phyloP scores from a whole-genome alignment of 2,888 invertebrate species.

The Xestia sexstrigata region DNA sequence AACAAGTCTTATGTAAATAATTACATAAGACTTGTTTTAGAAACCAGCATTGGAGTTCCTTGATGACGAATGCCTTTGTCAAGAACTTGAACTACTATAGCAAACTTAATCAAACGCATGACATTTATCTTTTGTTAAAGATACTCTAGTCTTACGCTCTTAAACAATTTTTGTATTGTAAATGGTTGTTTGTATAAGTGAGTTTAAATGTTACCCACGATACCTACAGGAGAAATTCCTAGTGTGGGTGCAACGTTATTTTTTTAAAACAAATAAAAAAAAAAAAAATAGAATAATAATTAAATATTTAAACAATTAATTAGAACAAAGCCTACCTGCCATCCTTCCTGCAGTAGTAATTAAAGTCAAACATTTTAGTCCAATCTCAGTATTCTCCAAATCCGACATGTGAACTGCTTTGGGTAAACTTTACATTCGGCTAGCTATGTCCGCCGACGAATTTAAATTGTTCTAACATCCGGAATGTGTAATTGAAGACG shows the following conservation, averaged over 20 bases:
- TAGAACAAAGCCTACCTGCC: not conserved
- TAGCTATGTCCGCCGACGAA: slow-evolving; percentile 65
- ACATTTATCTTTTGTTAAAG: slow-evolving; percentile 9
- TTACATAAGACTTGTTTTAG: too few species aligned
- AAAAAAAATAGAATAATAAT: too few species aligned
- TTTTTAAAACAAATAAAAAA: too few species aligned
- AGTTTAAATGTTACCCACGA: too few species aligned
- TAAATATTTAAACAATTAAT: too few species aligned
- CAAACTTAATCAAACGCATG: not conserved
- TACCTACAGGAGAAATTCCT: too few species aligned
- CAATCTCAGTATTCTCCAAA: slow-evolving; percentile 14
- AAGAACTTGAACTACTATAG: not conserved
- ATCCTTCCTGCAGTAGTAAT: not conserved
- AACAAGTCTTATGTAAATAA: too few species aligned
- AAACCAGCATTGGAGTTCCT: too few species aligned
- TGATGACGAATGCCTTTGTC: not conserved
- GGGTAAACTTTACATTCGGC: slow-evolving; percentile 54
- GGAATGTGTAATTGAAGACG: slow-evolving; percentile 75
- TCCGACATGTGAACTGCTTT: slow-evolving; percentile 20
- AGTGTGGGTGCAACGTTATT: too few species aligned
- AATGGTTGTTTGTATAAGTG: too few species aligned
- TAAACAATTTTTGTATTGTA: not conserved
- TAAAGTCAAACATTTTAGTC: not conserved
- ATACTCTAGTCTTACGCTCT: not conserved
- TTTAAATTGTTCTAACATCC: slow-evolving; percentile 74